phyloP scores from a whole-genome alignment of 2,797 vertebrate species.

The Garrulus glandarius region DNA sequence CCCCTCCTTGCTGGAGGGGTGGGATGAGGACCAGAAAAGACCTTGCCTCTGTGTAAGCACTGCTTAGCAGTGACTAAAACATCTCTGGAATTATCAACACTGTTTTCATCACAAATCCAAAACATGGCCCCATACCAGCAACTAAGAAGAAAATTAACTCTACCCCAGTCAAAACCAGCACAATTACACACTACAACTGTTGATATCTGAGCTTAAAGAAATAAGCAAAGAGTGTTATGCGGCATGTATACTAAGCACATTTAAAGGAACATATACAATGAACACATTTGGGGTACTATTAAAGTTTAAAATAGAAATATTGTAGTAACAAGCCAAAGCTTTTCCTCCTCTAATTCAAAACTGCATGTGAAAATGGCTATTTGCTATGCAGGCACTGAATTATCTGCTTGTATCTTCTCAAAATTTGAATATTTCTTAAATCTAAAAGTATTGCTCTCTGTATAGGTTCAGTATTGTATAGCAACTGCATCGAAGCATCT shows the following conservation, averaged over 20 bases:
- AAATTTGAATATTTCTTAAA: not conserved
- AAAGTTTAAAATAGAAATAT: not conserved
- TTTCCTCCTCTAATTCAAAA: not conserved
- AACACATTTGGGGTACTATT: not conserved
- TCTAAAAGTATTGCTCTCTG: not conserved
- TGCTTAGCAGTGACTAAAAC: not conserved
- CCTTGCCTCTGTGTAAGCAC: not conserved
- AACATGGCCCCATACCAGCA: not conserved
- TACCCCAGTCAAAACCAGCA: not conserved
- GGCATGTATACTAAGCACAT: not conserved
- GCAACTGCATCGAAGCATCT: not conserved
- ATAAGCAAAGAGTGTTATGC: not conserved
- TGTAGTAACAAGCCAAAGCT: not conserved
- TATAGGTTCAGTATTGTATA: not conserved
- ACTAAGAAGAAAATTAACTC: not conserved
- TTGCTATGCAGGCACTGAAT: not conserved
- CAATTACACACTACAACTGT: not conserved
- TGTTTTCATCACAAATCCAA: not conserved
- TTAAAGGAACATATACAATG: not conserved
- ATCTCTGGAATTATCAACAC: not conserved
- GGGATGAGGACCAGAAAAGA: not conserved
- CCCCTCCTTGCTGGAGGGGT: not conserved
- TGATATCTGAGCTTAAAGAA: conserved; percentile 7
- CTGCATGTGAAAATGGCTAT: not conserved
- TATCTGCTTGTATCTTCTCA: not conserved